These are phyloP conservation scores for Synergus gifuensis DNA, from an alignment of 2,888 invertebrate species.

Conservation along the genomic window DNA sequence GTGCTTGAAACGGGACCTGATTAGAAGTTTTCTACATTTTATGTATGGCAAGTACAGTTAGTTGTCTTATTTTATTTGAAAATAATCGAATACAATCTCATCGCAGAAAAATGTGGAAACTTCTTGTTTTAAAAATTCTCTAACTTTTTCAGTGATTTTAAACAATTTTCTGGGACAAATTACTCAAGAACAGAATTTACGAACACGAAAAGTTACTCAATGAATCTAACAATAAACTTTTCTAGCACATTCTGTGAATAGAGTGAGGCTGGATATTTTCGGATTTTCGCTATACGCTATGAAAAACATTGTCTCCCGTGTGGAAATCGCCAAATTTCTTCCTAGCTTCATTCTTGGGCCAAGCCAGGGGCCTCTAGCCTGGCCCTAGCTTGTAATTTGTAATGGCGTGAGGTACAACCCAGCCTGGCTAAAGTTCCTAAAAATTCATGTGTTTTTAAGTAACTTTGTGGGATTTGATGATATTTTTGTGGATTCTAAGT, in stretches of 20 bases:
- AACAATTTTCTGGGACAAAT: background rate
- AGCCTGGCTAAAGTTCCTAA: too few species aligned
- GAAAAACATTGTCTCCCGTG: background rate
- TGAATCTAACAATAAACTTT: background rate
- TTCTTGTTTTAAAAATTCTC: too few species aligned
- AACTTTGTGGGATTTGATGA: too few species aligned
- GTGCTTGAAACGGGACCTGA: background rate
- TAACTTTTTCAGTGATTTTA: too few species aligned
- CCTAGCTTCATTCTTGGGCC: too few species aligned
- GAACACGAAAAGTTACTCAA: background rate
- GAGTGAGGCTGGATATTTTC: background rate
- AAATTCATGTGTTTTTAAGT: too few species aligned
- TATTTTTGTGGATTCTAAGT: too few species aligned
- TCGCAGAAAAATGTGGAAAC: too few species aligned
- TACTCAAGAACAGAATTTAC: background rate
- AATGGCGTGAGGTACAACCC: too few species aligned
- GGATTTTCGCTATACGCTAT: background rate
- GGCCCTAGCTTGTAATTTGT: too few species aligned
- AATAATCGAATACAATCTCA: too few species aligned
- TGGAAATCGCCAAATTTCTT: background rate
- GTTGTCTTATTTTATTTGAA: background rate
- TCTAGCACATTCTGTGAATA: background rate
- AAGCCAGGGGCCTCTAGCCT: too few species aligned
- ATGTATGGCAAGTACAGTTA: background rate
- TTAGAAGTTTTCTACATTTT: background rate